These are phyloP conservation scores for Halocynthia roretzi DNA, from an alignment of 23 tunicate species.

Conservation along the genomic window DNA sequence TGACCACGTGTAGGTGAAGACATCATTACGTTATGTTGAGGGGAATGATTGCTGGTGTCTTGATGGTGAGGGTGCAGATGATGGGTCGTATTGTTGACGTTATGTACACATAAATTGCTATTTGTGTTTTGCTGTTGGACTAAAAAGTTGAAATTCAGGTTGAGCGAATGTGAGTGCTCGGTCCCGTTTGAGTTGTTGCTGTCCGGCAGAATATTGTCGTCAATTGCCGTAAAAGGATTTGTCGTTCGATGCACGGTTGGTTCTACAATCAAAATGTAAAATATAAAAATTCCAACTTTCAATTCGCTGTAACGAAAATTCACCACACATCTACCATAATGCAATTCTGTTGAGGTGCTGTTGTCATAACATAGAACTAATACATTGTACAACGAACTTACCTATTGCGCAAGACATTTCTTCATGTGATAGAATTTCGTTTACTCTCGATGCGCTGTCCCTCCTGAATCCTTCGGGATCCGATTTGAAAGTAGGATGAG, in stretches of 20 bases:
- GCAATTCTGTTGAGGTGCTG: too few relatives aligned
- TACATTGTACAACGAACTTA: conserved; percentile 5
- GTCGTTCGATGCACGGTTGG: too few relatives aligned
- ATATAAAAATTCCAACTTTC: too few relatives aligned
- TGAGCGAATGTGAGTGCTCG: conserved; percentile 46
- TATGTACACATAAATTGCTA: conserved; percentile 18
- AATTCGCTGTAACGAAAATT: too few relatives aligned
- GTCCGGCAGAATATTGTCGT: neutral
- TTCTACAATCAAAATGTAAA: too few relatives aligned
- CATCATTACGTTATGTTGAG: conserved; percentile 9
- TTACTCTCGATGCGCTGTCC: conserved; percentile 85
- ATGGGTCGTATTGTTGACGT: neutral
- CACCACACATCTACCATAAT: too few relatives aligned
- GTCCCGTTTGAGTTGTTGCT: conserved; percentile 34
- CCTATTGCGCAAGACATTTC: conserved; percentile 13
- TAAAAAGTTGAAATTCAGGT: conserved; percentile 76
- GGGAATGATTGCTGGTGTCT: conserved; percentile 3
- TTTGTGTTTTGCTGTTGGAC: conserved; percentile 69
- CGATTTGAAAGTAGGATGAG: conserved; percentile 52
- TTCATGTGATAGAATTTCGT: conserved; percentile 41
- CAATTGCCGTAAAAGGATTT: too few relatives aligned
- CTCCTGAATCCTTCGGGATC: conserved; percentile 67
- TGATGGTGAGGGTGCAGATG: neutral
- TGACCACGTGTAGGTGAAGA: conserved; percentile 1
- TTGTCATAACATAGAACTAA: neutral